Evolutionary conservation across 2,888 invertebrate species (phyloP), one percentile per base, ranked within the genome.

Genomic region (Uloborus plumipes): DNA sequence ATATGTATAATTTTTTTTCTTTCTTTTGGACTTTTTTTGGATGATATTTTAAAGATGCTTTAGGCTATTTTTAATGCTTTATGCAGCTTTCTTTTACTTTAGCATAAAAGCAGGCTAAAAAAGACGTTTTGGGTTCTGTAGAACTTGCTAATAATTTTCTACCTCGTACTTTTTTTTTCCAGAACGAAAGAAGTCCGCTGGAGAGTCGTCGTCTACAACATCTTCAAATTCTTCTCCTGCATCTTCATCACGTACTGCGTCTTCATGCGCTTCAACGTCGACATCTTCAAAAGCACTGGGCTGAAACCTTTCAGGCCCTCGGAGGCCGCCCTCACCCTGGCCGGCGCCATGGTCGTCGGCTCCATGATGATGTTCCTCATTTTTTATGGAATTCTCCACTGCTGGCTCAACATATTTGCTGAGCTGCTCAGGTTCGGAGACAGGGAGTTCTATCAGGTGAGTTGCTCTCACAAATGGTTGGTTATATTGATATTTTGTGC

Each of bases 321-420:
- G 9, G 72, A 83, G 31, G 55, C 47, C 16, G 67, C 69, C 0
- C 18, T 83, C 15, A 72, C 58, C 0, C 39, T 73, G 1, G 93
- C 95, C 87, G 92, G 93, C 39, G 93, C 93, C 88, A 92, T 94
- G 87, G 89, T 95, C 77, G 94, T 95, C 0, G 94, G 93, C 1
- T 91, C 94, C 0, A 89, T 94, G 64, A 91, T 93, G 1, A 92
- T 93, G 84, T 88, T 95, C 1, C 92, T 93, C 87, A 93, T 93
- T 2, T 97, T 97, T 90, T 98, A 96, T 90, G 92, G 94, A 85
- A 90, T 98, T 1, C 90, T 98, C 4, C 98, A 99, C 88, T 92
- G 94, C 0, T 97, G 97, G 95, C 91, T 94, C 87, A 99, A 98
- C 89, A 94, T 94, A 20, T 95, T 94, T 87, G 94, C 96, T 0